Percentiles rank a stretch among this genome's conserved stretches.
Conservation (phyloP, 2,113 vertebrate species). For the Hypomesus transpacificus region DNA sequence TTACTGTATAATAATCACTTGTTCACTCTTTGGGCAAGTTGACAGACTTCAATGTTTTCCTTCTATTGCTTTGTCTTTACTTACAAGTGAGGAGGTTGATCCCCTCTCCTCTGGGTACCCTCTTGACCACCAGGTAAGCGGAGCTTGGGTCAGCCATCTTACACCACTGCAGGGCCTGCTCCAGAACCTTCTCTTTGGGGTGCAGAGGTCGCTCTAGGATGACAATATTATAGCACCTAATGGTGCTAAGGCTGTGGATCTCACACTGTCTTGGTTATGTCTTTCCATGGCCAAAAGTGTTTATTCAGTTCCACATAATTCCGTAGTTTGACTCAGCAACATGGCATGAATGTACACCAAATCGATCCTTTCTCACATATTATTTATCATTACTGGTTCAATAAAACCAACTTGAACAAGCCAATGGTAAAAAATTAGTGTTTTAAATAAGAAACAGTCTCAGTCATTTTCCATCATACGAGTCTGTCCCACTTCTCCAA, state of each 20-base stretch:
- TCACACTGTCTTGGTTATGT: too few relatives aligned
- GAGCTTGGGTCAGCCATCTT: slow-evolving; percentile 89
- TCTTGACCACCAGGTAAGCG: slow-evolving; percentile 87
- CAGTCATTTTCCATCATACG: too few relatives aligned
- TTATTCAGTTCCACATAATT: not conserved
- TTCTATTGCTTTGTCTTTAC: not conserved
- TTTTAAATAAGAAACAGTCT: too few relatives aligned
- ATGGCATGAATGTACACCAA: too few relatives aligned
- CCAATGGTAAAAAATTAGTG: too few relatives aligned
- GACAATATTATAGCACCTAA: not conserved
- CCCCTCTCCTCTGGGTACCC: slow-evolving; percentile 80
- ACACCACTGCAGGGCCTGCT: slow-evolving; percentile 96
- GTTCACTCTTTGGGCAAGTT: too few relatives aligned
- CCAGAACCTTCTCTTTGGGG: slow-evolving; percentile 94
- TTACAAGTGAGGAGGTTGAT: slow-evolving; percentile 90
- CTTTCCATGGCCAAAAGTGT: too few relatives aligned
- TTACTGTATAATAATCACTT: too few relatives aligned
- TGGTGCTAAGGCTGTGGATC: not conserved
- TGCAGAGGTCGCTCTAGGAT: slow-evolving; percentile 86
- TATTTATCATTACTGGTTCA: slow-evolving; percentile 3
- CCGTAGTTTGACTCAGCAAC: not conserved
- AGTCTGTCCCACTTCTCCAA: too few relatives aligned
- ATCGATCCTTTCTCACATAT: not conserved
- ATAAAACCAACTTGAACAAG: too few relatives aligned
- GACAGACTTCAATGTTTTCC: too few relatives aligned